phyloP scores from a whole-genome alignment of 2,797 vertebrate species.

The Heliangelus exortis region DNA sequence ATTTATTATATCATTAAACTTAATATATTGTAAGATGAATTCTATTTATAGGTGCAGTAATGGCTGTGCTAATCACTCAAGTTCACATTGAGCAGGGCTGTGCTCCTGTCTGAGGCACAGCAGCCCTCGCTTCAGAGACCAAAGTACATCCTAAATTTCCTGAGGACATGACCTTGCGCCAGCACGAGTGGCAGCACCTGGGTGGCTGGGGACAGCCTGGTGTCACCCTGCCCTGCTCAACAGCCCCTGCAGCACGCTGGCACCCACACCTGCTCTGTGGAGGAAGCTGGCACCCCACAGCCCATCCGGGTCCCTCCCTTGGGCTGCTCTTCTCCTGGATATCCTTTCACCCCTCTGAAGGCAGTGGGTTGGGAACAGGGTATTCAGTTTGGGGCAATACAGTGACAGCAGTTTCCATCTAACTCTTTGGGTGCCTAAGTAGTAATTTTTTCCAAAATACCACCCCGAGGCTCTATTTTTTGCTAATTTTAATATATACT shows the following conservation, averaged over 20 bases:
- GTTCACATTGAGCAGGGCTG: conserved; percentile 19
- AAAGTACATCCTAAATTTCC: not conserved
- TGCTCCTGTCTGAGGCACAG: not conserved
- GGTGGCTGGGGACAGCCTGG: not conserved
- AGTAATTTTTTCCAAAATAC: not conserved
- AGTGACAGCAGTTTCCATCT: not conserved
- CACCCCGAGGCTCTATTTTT: not conserved
- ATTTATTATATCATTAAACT: conserved; percentile 71
- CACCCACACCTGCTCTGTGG: not conserved
- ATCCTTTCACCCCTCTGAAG: not conserved
- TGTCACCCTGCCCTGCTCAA: not conserved
- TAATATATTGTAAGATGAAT: conserved; percentile 58
- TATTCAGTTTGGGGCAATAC: not conserved
- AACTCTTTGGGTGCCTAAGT: not conserved
- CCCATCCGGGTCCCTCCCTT: not conserved
- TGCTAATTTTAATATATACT: not conserved
- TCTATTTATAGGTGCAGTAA: conserved; percentile 61
- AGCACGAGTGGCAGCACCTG: fast-evolving
- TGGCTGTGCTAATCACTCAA: conserved; percentile 47
- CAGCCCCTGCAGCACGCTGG: not conserved
- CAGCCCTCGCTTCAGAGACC: not conserved
- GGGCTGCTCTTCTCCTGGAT: not conserved
- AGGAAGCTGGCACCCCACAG: not conserved
- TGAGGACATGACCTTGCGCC: not conserved
- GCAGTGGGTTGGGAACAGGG: not conserved